Evolutionary conservation across 1,140 invertebrate genomes (phyloP).

Genomic region (Amyelois transitella): DNA sequence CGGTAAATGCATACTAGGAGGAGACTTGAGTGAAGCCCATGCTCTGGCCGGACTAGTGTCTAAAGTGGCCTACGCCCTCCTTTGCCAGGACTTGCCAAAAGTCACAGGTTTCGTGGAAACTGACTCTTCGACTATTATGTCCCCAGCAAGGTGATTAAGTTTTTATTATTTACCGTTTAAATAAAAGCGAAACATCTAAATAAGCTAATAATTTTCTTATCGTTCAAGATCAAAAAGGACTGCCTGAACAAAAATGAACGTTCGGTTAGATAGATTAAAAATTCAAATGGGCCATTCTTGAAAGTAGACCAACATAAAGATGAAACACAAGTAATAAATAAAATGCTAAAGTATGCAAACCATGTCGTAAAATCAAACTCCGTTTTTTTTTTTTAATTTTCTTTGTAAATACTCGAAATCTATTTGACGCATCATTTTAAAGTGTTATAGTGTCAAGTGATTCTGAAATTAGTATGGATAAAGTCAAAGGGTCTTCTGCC

Average conservation of each 20-base stretch:
- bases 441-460: not conserved
- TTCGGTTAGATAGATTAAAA: no score
- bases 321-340: no score
- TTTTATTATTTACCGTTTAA: not conserved
- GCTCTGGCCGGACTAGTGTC: conserved; percentile 51
- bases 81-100: conserved; percentile 51
- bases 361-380: no score
- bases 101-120: conserved; percentile 57
- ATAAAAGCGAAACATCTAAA: no score
- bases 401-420: no score
- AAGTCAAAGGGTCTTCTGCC: conserved; percentile 32
- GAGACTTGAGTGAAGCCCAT: conserved; percentile 57
- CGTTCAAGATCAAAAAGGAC: no score
- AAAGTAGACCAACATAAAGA: no score
- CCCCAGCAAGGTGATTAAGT: conserved; percentile 43
- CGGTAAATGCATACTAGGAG: conserved; percentile 28
- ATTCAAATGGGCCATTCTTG: no score
- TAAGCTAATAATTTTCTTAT: no score
- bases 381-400: no score
- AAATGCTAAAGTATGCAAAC: no score
- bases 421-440: not conserved
- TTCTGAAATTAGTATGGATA: conserved; percentile 17
- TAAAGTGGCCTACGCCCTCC: conserved; percentile 46
- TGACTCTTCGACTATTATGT: conserved; percentile 42
- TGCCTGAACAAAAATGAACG: no score